phyloP scores from a whole-genome alignment of 2,113 vertebrate genomes.

The Tonatia bakeri region DNA sequence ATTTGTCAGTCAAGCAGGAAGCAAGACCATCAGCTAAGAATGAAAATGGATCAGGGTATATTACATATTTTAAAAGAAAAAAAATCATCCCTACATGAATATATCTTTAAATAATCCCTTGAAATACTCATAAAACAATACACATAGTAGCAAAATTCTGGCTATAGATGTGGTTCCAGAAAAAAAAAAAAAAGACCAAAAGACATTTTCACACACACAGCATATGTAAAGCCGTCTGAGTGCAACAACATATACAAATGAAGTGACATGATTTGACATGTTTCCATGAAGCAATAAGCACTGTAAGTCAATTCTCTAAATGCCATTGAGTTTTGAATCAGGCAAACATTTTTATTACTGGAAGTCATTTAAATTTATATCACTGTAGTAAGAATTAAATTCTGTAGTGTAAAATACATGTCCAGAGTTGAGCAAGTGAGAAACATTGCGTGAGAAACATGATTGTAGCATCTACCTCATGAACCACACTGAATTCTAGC shows the following conservation, averaged over 20 bases:
- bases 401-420: not conserved
- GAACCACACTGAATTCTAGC: not conserved
- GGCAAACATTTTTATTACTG: not conserved
- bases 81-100: not conserved
- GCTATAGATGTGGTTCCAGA: conserved; percentile 29
- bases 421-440: not conserved
- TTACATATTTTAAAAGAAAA: not conserved
- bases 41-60: not conserved
- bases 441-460: not conserved
- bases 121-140: not conserved
- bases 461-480: not conserved
- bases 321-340: conserved; percentile 13
- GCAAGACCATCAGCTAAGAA: not conserved
- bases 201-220: conserved; percentile 62
- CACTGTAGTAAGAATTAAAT: conserved; percentile 9
- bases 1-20: not conserved
- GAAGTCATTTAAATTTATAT: conserved; percentile 52
- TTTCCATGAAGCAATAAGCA: conserved; percentile 39
- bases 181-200: conserved; percentile 17
- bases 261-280: conserved; percentile 47
- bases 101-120: conserved; percentile 18
- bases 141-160: not conserved
- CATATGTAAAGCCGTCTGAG: conserved; percentile 63
- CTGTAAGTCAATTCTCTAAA: conserved; percentile 29
- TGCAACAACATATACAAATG: conserved; percentile 40